These are phyloP conservation scores for Threskiornis aethiopicus DNA, from an alignment of 2,797 vertebrate species.

Conservation along the genomic window DNA sequence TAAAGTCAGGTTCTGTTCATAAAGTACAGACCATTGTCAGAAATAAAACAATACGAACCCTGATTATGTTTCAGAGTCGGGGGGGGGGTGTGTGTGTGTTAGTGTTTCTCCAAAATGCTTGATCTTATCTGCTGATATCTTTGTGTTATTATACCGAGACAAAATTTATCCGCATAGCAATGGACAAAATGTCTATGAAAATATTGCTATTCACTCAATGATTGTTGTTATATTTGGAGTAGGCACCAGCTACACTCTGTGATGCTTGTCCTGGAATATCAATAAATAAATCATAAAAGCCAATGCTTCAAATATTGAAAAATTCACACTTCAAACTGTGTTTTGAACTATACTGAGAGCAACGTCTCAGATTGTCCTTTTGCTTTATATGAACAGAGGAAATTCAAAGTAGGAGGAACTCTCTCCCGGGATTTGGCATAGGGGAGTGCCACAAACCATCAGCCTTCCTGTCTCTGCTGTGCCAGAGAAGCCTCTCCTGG, in stretches of 20 bases:
- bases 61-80: neutral
- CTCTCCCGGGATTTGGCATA: slow-evolving; percentile 28
- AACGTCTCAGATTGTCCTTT: slow-evolving; percentile 54
- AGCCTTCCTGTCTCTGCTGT: slow-evolving; percentile 41
- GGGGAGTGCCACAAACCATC: slow-evolving; percentile 55
- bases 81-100: too few relatives aligned
- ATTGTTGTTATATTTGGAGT: slow-evolving; percentile 26
- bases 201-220: neutral
- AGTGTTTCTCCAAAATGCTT: neutral
- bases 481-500: slow-evolving; percentile 26
- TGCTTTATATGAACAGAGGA: slow-evolving; percentile 47
- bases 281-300: slow-evolving; percentile 72
- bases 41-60: slow-evolving; percentile 41
- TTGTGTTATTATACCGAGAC: neutral
- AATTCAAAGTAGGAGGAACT: slow-evolving; percentile 59
- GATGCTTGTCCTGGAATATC: slow-evolving; percentile 55
- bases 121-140: neutral
- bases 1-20: slow-evolving; percentile 41
- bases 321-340: slow-evolving; percentile 60
- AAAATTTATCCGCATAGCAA: neutral
- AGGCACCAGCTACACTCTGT: neutral
- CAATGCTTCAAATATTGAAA: slow-evolving; percentile 67
- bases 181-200: neutral
- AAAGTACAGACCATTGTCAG: neutral
- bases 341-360: slow-evolving; percentile 62